Evolutionary conservation across 1,140 invertebrate species (phyloP).

Genomic region (Riptortus pedestris): DNA sequence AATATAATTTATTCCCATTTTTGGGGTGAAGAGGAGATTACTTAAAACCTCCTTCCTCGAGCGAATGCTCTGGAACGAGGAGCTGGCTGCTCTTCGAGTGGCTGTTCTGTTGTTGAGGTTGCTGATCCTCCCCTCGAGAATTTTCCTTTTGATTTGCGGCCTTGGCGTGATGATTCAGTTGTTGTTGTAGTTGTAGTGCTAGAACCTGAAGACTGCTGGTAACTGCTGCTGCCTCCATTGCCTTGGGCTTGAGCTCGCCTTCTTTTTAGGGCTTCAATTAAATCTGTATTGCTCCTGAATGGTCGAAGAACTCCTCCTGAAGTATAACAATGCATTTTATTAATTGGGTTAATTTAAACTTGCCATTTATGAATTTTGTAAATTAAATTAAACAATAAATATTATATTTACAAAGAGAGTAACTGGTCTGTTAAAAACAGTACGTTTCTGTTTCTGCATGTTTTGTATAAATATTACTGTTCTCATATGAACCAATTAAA

Average conservation of each 20-base stretch:
- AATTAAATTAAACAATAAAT: too few relatives aligned
- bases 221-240: neutral
- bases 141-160: neutral
- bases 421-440: too few relatives aligned
- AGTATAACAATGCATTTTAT: neutral
- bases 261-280: slow-evolving; percentile 30
- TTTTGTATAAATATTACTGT: too few relatives aligned
- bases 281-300: slow-evolving; percentile 29
- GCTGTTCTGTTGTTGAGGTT: slow-evolving; percentile 7
- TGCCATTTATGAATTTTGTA: too few relatives aligned
- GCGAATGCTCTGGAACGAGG: neutral
- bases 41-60: slow-evolving; percentile 1
- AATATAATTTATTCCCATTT: too few relatives aligned
- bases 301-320: slow-evolving; percentile 26
- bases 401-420: neutral
- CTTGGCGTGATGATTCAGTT: neutral
- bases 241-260: slow-evolving; percentile 17
- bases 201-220: neutral
- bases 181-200: neutral
- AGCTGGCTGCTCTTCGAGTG: neutral
- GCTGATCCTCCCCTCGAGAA: neutral
- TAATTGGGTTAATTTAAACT: neutral
- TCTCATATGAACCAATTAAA: too few relatives aligned
- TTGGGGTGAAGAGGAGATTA: too few relatives aligned
- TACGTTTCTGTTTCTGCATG: too few relatives aligned